Conservation (phyloP, 2,797 vertebrate species). For the Cottoperca gobio region DNA sequence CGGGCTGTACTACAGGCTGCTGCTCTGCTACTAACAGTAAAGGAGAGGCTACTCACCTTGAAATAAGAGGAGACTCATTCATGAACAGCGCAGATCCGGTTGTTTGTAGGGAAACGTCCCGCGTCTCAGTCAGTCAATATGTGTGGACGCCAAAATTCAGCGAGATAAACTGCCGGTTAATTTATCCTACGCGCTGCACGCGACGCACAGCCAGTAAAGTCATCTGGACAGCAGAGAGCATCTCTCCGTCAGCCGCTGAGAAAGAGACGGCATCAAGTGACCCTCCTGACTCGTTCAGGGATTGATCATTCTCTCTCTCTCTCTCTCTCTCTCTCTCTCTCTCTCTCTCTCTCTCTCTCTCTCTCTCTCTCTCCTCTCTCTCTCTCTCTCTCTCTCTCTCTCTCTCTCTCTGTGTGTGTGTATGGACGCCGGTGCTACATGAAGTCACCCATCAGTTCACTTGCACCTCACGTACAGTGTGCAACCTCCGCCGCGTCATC, state of each 20-base stretch:
- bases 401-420: constrained; percentile 3
- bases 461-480: constrained; percentile 81
- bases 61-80: constrained; percentile 64
- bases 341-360: constrained; percentile 14
- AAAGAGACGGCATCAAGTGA: constrained; percentile 59
- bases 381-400: constrained; percentile 10
- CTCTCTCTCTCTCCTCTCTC: constrained; percentile 6
- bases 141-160: constrained; percentile 13
- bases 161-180: constrained; percentile 27
- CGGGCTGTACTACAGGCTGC: constrained; percentile 14
- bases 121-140: constrained; percentile 17
- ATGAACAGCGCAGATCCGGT: constrained; percentile 49
- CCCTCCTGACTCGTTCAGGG: constrained; percentile 58
- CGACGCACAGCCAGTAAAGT: constrained; percentile 52
- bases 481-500: constrained; percentile 75
- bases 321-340: constrained; percentile 23
- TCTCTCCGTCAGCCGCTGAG: constrained; percentile 48
- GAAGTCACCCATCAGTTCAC: constrained; percentile 81
- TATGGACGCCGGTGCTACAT: constrained; percentile 57
- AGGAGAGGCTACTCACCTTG: constrained; percentile 74
- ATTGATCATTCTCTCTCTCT: constrained; percentile 56
- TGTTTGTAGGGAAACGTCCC: constrained; percentile 30
- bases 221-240: constrained; percentile 56
- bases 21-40: neutral
- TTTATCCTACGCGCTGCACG: constrained; percentile 43